Conservation (phyloP, 2,888 invertebrate species). For the Ophion slaviceki region DNA sequence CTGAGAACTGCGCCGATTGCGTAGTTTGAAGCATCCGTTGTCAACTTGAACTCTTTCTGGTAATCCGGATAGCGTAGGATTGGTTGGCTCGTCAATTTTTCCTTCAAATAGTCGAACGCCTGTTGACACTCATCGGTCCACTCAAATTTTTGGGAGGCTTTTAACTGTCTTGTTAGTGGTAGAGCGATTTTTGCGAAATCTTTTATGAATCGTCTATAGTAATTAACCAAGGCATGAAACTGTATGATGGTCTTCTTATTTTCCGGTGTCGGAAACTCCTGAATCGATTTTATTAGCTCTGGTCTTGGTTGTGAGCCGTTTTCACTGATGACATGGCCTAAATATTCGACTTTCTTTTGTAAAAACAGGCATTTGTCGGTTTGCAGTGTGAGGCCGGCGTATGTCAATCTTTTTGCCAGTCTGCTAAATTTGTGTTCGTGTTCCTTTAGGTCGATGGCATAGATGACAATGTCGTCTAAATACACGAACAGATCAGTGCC, state of each 20-base stretch:
- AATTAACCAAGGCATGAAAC: constrained; percentile 47
- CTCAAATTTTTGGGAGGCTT: constrained; percentile 14
- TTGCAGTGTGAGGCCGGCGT: constrained; percentile 37
- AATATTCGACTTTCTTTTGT: constrained; percentile 44
- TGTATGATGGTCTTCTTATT: constrained; percentile 54
- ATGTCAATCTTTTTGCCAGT: constrained; percentile 49
- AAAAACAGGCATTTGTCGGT: constrained; percentile 61
- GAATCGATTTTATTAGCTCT: constrained; percentile 31
- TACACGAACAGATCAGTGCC: constrained; percentile 47
- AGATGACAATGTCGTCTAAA: constrained; percentile 47
- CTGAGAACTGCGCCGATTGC: no score
- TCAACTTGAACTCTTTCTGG: no score
- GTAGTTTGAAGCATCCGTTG: no score
- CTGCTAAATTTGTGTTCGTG: constrained; percentile 50
- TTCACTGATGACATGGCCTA: constrained; percentile 60
- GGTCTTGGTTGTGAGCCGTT: not conserved
- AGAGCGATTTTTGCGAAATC: no score
- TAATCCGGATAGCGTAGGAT: constrained; percentile 21
- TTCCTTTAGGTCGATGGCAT: constrained; percentile 43
- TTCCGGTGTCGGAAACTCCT: constrained; percentile 52
- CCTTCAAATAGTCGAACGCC: constrained; percentile 60
- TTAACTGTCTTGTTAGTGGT: no score
- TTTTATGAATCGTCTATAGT: constrained; percentile 60
- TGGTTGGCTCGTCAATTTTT: constrained; percentile 43
- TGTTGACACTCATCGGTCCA: constrained; percentile 48